These are phyloP conservation scores for Coreius guichenoti DNA, from an alignment of 2,797 vertebrate species.

Conservation along the genomic window DNA sequence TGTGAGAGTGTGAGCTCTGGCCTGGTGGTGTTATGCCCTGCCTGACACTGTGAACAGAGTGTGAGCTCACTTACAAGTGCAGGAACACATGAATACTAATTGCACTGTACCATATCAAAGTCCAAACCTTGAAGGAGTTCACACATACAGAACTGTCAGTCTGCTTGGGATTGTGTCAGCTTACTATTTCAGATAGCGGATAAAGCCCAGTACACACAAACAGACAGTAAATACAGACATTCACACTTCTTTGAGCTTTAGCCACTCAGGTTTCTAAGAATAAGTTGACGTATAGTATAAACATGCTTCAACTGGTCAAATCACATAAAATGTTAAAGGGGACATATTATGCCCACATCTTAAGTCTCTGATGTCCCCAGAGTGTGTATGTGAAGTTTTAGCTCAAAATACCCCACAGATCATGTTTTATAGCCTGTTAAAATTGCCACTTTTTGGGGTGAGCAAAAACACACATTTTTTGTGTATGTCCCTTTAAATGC, in stretches of 20 bases:
- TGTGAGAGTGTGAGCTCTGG: constrained; percentile 17
- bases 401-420: too few relatives aligned
- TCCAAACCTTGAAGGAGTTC: constrained; percentile 15
- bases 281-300: background rate
- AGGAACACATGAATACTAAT: constrained; percentile 24
- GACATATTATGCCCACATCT: too few relatives aligned
- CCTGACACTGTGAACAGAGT: constrained; percentile 44
- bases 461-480: too few relatives aligned
- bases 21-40: constrained; percentile 28
- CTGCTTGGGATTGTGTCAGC: background rate
- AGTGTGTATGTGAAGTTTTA: too few relatives aligned
- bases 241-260: background rate
- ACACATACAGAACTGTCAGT: background rate
- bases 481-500: too few relatives aligned
- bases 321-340: background rate
- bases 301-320: background rate
- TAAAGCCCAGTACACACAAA: constrained; percentile 9
- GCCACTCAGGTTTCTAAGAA: background rate
- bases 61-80: constrained; percentile 27
- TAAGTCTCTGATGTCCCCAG: too few relatives aligned
- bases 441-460: too few relatives aligned
- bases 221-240: background rate
- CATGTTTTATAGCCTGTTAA: too few relatives aligned
- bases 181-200: constrained; percentile 14
- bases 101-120: background rate